phyloP scores from a whole-genome alignment of 2,797 vertebrate species.

The Onychomys arenicola region DNA sequence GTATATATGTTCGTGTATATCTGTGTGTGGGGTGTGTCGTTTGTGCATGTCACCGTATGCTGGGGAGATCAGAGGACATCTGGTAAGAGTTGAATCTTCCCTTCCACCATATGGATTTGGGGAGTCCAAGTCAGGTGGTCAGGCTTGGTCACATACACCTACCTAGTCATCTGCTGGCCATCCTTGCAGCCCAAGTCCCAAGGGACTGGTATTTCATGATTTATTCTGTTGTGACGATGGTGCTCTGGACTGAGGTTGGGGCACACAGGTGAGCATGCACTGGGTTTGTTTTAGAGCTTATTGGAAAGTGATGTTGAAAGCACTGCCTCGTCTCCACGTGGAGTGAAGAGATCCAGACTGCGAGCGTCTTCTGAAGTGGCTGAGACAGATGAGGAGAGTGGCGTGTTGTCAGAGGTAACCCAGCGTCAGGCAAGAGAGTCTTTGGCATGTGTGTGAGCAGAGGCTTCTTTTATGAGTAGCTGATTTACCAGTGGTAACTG shows the following conservation, averaged over 20 bases:
- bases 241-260: neutral
- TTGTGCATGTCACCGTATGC: neutral
- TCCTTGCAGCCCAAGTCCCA: neutral
- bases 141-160: neutral
- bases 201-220: conserved; percentile 22
- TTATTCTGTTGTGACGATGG: conserved; percentile 35
- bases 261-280: neutral
- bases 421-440: no score
- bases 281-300: conserved; percentile 88
- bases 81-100: neutral
- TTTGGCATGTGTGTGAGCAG: neutral
- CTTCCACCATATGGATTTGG: neutral
- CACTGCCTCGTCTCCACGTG: conserved; percentile 92
- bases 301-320: conserved; percentile 96
- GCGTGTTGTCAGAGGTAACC: conserved; percentile 81
- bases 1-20: neutral
- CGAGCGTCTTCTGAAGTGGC: conserved; percentile 79
- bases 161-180: neutral
- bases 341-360: conserved; percentile 80
- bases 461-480: neutral
- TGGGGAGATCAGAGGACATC: neutral
- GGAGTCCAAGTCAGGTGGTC: neutral
- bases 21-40: neutral
- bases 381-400: conserved; percentile 88
- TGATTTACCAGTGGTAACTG: neutral